Evolutionary conservation across 2,113 vertebrate species (phyloP).

Genomic region (Malaclemys terrapin): DNA sequence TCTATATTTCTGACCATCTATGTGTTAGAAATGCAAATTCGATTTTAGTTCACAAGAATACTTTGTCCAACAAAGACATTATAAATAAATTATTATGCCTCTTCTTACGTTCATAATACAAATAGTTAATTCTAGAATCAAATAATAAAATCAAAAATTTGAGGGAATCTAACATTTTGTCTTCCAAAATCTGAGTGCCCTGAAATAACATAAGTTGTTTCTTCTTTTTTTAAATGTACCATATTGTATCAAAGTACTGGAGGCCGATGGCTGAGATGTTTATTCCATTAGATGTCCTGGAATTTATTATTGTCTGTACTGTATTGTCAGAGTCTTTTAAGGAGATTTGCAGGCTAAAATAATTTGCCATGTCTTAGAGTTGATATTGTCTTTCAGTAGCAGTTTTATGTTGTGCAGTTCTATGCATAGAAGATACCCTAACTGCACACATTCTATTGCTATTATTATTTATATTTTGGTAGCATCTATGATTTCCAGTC

Average conservation of each 20-base stretch:
- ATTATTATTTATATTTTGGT: conserved; percentile 33
- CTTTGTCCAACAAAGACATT: background rate
- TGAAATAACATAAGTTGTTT: background rate
- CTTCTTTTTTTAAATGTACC: background rate
- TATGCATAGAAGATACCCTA: conserved; percentile 6
- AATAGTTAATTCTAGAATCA: background rate
- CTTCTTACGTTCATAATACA: background rate
- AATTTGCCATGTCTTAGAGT: background rate
- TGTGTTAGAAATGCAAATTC: conserved; percentile 13
- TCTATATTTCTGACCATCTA: conserved; percentile 12
- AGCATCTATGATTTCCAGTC: conserved; percentile 12
- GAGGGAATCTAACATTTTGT: conserved; percentile 33
- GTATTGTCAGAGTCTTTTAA: background rate
- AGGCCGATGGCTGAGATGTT: background rate
- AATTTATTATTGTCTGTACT: background rate
- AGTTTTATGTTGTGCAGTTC: background rate
- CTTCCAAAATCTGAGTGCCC: background rate
- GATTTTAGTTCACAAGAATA: background rate
- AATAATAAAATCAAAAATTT: background rate
- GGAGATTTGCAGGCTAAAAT: conserved; percentile 14
- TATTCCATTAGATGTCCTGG: background rate
- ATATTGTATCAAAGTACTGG: background rate
- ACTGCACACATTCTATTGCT: conserved; percentile 20
- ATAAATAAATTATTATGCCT: background rate
- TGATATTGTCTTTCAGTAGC: conserved; percentile 36